Evolutionary conservation across 1,140 invertebrate species (phyloP).

Genomic region (Drosophila orosa): DNA sequence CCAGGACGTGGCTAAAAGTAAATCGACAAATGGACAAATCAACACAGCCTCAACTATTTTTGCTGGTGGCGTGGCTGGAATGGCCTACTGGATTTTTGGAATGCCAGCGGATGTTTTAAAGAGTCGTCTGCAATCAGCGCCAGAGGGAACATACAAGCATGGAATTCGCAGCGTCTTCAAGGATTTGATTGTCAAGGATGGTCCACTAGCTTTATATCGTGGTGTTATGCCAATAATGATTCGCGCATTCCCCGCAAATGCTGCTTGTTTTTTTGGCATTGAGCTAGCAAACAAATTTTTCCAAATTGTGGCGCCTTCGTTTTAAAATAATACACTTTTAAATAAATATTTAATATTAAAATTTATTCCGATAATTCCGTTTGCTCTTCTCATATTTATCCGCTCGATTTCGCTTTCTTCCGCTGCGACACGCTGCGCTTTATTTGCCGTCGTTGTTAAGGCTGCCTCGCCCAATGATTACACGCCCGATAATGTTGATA

Average conservation of each 20-base stretch:
- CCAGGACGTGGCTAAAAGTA: slow-evolving; percentile 86
- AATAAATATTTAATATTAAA: too few relatives aligned
- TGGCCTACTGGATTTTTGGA: slow-evolving; percentile 97
- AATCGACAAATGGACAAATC: slow-evolving; percentile 82
- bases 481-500: slow-evolving; percentile 38
- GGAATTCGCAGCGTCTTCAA: slow-evolving; percentile 94
- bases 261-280: slow-evolving; percentile 93
- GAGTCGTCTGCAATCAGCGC: slow-evolving; percentile 97
- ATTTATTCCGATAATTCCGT: slow-evolving; percentile 14
- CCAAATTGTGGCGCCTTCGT: slow-evolving; percentile 53
- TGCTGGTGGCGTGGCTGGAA: slow-evolving; percentile 98
- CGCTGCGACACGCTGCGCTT: slow-evolving; percentile 1
- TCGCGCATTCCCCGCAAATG: slow-evolving; percentile 96
- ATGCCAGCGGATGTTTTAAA: slow-evolving; percentile 99
- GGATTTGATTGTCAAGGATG: slow-evolving; percentile 92
- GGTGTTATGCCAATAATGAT: slow-evolving; percentile 95
- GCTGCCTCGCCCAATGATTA: slow-evolving; percentile 31
- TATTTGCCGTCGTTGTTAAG: slow-evolving; percentile 21
- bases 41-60: slow-evolving; percentile 91
- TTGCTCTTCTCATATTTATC: slow-evolving; percentile 26
- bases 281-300: slow-evolving; percentile 79
- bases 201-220: slow-evolving; percentile 91
- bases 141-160: slow-evolving; percentile 94
- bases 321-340: too few relatives aligned
- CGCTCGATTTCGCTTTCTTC: slow-evolving; percentile 11